Conservation (phyloP, 2,797 vertebrate genomes). For the Cynodonichthys magdalenae region DNA sequence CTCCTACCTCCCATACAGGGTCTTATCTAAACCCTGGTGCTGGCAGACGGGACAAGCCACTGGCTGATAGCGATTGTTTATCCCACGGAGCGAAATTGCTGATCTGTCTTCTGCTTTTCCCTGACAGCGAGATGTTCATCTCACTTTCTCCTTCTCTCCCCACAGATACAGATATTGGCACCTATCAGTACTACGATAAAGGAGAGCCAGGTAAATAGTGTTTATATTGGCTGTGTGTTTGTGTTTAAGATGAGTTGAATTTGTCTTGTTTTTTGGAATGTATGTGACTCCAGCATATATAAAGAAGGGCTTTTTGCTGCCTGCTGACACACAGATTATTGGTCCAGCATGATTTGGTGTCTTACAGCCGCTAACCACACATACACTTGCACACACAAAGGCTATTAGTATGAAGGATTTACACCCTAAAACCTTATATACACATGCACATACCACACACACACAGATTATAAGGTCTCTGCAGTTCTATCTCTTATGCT, state of each 20-base stretch:
- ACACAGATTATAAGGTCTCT: constrained; percentile 55
- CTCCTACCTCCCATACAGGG: constrained; percentile 44
- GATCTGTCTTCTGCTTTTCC: constrained; percentile 78
- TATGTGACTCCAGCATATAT: constrained; percentile 61
- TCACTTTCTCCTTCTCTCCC: constrained; percentile 54
- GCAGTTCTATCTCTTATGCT: constrained; percentile 58
- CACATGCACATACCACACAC: constrained; percentile 46
- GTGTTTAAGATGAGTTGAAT: constrained; percentile 71
- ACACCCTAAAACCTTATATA: constrained; percentile 66
- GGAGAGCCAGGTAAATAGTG: constrained; percentile 89
- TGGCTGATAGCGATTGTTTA: constrained; percentile 84
- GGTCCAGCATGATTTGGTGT: constrained; percentile 23
- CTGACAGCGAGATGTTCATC: constrained; percentile 78
- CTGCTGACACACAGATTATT: constrained; percentile 51
- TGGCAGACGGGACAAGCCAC: constrained; percentile 79
- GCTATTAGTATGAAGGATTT: constrained; percentile 68
- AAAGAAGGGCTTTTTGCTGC: constrained; percentile 49
- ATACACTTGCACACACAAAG: constrained; percentile 52
- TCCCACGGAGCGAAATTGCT: constrained; percentile 80
- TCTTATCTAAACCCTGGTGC: constrained; percentile 76
- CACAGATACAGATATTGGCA: constrained; percentile 92
- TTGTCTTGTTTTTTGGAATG: constrained; percentile 66
- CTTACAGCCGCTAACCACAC: constrained; percentile 45
- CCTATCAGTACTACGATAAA: constrained; percentile 92
- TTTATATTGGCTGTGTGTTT: constrained; percentile 76